phyloP scores from a whole-genome alignment of 2,113 vertebrate species.

The Podocnemis expansa region DNA sequence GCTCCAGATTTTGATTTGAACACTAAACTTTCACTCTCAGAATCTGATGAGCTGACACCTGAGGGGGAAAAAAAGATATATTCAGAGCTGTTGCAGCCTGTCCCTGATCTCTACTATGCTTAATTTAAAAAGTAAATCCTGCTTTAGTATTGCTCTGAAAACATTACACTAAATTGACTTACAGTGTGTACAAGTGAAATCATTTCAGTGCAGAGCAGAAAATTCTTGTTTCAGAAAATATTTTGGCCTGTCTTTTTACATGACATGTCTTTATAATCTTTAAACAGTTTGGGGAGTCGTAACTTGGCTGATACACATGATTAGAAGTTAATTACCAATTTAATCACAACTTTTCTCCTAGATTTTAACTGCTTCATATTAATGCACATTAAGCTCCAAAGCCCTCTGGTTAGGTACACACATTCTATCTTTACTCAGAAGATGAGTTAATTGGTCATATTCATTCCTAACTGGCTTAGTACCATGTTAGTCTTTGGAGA shows the following conservation, averaged over 20 bases:
- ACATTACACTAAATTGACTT: not conserved
- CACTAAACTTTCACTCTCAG: constrained; percentile 87
- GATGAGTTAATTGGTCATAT: not conserved
- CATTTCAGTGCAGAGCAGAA: not conserved
- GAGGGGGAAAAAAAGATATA: constrained; percentile 42
- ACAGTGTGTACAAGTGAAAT: not conserved
- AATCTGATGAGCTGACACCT: constrained; percentile 96
- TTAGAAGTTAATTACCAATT: not conserved
- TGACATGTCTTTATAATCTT: not conserved
- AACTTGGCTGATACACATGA: not conserved
- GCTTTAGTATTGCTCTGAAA: not conserved
- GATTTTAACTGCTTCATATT: not conserved
- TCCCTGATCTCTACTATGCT: not conserved
- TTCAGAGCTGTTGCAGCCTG: not conserved
- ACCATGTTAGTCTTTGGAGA: not conserved
- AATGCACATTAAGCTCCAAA: not conserved
- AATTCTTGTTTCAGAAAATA: not conserved
- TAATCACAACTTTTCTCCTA: not conserved
- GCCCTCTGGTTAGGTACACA: not conserved
- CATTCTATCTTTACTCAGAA: not conserved
- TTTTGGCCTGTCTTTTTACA: not conserved
- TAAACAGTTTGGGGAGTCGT: not conserved
- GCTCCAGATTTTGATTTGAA: constrained; percentile 86
- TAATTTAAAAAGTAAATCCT: not conserved
- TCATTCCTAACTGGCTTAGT: not conserved